Evolutionary conservation across 2,797 vertebrate species (phyloP).

Genomic region (Cottoperca gobio): DNA sequence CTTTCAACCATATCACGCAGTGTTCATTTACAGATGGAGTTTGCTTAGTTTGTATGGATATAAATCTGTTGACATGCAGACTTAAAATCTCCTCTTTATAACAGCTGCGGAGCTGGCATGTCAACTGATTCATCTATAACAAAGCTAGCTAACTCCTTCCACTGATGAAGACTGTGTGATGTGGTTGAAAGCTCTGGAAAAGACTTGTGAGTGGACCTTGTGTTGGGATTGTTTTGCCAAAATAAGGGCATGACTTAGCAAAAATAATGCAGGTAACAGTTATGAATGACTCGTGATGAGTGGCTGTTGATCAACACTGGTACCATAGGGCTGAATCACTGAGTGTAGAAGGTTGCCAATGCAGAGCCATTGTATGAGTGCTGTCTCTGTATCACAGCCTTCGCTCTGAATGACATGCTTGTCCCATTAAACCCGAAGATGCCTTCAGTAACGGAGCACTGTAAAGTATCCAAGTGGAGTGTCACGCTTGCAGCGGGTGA

Average conservation of each 20-base stretch:
- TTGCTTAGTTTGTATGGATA: not conserved
- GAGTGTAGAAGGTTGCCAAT: constrained; percentile 18
- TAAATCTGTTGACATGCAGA: not conserved
- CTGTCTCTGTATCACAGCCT: constrained; percentile 55
- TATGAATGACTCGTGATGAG: not conserved
- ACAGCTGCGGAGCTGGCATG: not conserved
- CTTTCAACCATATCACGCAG: not conserved
- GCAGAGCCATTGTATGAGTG: constrained; percentile 33
- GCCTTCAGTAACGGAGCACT: constrained; percentile 9
- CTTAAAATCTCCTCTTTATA: not conserved
- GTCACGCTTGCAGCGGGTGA: constrained; percentile 48
- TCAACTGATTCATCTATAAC: not conserved
- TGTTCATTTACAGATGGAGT: not conserved
- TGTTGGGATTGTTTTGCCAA: not conserved
- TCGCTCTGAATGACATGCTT: constrained; percentile 56
- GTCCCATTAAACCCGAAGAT: constrained; percentile 36
- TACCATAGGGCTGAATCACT: constrained; percentile 15
- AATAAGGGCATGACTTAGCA: not conserved
- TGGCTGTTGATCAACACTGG: constrained; percentile 13
- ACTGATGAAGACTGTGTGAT: not conserved
- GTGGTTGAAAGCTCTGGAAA: not conserved
- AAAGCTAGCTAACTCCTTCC: not conserved
- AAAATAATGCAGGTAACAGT: constrained; percentile 8
- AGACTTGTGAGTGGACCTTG: not conserved
- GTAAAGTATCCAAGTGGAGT: constrained; percentile 44